Percentiles rank a stretch among this genome's conserved stretches.
These are phyloP conservation scores for Malurus splendens DNA, from an alignment of 2,797 vertebrate genomes.

Conservation along the genomic window DNA sequence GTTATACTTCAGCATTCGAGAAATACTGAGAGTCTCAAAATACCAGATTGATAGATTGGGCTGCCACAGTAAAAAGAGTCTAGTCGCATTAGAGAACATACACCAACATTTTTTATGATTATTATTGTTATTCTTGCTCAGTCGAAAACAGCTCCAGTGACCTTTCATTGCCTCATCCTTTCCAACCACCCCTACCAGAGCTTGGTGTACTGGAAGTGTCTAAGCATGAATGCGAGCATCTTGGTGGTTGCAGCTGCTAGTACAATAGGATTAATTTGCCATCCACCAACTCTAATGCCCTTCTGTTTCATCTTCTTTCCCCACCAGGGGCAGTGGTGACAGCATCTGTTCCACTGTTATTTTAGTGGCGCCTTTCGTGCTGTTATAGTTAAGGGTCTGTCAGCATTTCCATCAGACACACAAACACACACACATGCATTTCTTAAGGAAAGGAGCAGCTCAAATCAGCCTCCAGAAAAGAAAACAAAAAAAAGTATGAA, in stretches of 20 bases:
- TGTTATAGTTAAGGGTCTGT: conserved; percentile 62
- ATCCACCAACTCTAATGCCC: conserved; percentile 69
- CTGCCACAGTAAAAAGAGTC: neutral
- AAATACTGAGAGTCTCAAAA: neutral
- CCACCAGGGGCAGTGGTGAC: conserved; percentile 74
- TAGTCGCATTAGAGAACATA: neutral
- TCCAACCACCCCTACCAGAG: conserved; percentile 47
- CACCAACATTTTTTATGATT: neutral
- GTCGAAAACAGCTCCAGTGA: conserved; percentile 42
- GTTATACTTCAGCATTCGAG: neutral
- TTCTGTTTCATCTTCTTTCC: conserved; percentile 76
- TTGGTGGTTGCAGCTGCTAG: conserved; percentile 60
- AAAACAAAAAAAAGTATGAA: neutral
- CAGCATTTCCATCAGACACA: conserved; percentile 42
- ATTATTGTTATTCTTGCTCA: conserved; percentile 8
- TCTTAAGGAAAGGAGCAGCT: conserved; percentile 58
- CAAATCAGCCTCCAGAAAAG: conserved; percentile 11
- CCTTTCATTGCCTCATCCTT: conserved; percentile 59
- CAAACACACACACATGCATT: neutral
- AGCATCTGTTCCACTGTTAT: conserved; percentile 72
- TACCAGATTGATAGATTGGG: neutral
- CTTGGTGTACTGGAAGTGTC: conserved; percentile 51
- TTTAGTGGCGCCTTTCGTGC: conserved; percentile 68
- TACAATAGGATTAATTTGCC: conserved; percentile 72
- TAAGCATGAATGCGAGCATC: conserved; percentile 55